phyloP scores from a whole-genome alignment of 1,140 invertebrate species.

The Ostrea edulis region DNA sequence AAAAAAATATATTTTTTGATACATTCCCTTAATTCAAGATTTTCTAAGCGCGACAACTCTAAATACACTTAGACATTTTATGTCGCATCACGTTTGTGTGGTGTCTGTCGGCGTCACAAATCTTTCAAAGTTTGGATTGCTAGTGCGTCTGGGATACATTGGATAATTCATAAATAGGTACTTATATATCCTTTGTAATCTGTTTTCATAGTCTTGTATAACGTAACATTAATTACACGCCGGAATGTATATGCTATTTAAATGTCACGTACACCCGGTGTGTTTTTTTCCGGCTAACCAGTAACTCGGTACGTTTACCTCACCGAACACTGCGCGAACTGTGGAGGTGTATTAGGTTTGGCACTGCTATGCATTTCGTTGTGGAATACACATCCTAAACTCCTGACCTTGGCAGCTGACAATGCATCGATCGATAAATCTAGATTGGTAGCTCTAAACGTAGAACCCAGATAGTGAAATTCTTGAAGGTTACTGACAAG shows the following conservation, averaged over 20 bases:
- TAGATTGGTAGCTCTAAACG: too few species aligned
- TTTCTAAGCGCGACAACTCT: not conserved
- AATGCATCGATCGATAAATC: not conserved
- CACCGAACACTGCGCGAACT: not conserved
- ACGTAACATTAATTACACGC: not conserved
- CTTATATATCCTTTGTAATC: not conserved
- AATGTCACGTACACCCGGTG: too few species aligned
- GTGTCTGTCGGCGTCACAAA: too few species aligned
- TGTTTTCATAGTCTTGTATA: too few species aligned
- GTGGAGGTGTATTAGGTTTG: not conserved
- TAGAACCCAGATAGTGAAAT: too few species aligned
- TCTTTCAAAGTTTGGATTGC: too few species aligned
- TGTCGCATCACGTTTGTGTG: not conserved
- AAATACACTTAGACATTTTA: not conserved
- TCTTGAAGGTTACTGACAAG: too few species aligned
- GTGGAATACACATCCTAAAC: not conserved
- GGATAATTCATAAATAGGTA: not conserved
- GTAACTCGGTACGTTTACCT: too few species aligned
- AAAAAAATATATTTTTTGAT: not conserved
- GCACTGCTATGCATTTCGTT: not conserved
- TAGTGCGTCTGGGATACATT: not conserved
- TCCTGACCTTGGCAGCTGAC: not conserved
- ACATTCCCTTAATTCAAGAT: not conserved
- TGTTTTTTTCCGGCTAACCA: not conserved
- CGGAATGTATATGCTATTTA: not conserved